Percentiles rank a stretch among this genome's conserved stretches.
Evolutionary conservation across 1,140 invertebrate genomes (phyloP).

Genomic region (Antheraea mylitta): DNA sequence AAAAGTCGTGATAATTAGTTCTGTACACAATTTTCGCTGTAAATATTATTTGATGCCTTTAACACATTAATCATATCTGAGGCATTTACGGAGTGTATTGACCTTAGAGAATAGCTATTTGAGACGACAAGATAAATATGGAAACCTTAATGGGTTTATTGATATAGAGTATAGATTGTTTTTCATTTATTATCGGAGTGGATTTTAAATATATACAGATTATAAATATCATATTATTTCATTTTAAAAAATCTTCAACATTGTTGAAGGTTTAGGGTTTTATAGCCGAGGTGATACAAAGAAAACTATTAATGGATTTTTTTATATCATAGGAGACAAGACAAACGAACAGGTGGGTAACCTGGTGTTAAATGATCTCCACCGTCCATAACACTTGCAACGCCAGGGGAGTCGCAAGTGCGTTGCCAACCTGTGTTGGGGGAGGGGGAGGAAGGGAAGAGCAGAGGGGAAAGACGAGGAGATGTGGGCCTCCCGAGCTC

Average conservation of each 20-base stretch:
- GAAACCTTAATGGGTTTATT: slow-evolving; percentile 5
- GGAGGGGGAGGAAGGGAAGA: too few species aligned
- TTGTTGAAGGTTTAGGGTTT: too few species aligned
- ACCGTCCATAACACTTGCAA: too few species aligned
- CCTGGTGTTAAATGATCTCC: too few species aligned
- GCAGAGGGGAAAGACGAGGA: too few species aligned
- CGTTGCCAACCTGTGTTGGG: too few species aligned
- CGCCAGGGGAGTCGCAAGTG: too few species aligned
- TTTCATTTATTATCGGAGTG: background rate
- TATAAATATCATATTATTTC: background rate
- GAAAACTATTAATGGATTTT: too few species aligned
- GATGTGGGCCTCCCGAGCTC: too few species aligned
- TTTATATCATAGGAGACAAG: too few species aligned
- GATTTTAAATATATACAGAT: background rate
- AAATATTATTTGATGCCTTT: background rate
- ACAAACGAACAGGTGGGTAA: too few species aligned
- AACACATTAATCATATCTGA: slow-evolving; percentile 9
- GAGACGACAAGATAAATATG: slow-evolving; percentile 6
- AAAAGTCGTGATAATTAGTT: background rate
- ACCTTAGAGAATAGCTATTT: slow-evolving; percentile 3
- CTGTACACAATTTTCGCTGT: background rate
- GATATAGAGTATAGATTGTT: background rate
- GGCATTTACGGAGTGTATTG: background rate
- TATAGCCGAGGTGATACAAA: too few species aligned
- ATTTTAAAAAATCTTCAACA: background rate